Evolutionary conservation across 2,113 vertebrate species (phyloP).

Genomic region (Murina feae): DNA sequence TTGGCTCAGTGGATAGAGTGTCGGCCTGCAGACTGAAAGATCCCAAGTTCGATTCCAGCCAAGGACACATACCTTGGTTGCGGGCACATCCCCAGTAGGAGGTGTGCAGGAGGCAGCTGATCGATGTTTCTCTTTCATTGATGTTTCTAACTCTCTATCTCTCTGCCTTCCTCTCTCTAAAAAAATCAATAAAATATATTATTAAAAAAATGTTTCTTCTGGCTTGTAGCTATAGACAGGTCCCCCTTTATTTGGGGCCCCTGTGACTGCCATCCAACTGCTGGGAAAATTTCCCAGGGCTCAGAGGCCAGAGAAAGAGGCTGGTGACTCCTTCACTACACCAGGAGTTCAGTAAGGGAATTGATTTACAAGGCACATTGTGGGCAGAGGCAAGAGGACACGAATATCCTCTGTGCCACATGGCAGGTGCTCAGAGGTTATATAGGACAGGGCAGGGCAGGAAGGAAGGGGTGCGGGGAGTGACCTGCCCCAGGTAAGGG

Average conservation of each 20-base stretch:
- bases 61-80: too few species aligned
- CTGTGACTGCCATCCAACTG: not conserved
- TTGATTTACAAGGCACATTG: not conserved
- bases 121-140: too few species aligned
- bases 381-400: not conserved
- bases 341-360: not conserved
- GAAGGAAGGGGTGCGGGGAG: not conserved
- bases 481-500: not conserved
- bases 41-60: too few species aligned
- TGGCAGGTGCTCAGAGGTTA: not conserved
- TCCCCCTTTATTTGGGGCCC: not conserved
- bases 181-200: too few species aligned
- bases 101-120: too few species aligned
- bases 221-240: not conserved
- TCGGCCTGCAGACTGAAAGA: too few species aligned
- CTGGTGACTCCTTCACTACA: not conserved
- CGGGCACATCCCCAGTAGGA: too few species aligned
- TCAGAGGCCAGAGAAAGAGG: not conserved
- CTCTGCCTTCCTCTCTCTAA: too few species aligned
- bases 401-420: not conserved
- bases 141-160: too few species aligned
- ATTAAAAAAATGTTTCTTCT: too few species aligned
- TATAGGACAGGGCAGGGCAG: not conserved
- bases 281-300: not conserved
- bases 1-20: too few species aligned